Evolutionary conservation across 2,113 vertebrate genomes (phyloP).

Genomic region (Archilochus colubris): DNA sequence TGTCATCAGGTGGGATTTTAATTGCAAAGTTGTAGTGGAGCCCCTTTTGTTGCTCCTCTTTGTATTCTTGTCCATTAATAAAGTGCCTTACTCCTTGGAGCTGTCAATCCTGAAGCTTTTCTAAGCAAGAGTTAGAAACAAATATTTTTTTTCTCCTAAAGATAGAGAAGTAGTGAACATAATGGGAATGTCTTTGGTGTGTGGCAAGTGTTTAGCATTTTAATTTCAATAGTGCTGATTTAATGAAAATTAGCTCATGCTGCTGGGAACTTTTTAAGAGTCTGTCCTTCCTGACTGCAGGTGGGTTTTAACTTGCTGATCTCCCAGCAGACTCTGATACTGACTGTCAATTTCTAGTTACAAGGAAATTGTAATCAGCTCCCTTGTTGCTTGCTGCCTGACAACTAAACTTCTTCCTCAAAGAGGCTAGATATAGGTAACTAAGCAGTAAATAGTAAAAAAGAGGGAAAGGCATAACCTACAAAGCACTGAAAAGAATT

Average conservation of each 20-base stretch:
- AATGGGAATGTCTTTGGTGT: background rate
- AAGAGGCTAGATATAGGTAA: conserved; percentile 62
- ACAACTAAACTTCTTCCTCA: conserved; percentile 60
- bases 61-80: background rate
- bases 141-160: background rate
- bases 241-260: conserved; percentile 10
- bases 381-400: conserved; percentile 58
- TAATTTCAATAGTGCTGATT: background rate
- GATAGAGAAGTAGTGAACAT: background rate
- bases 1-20: background rate
- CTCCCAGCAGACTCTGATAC: conserved; percentile 38
- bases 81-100: background rate
- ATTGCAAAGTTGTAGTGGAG: background rate
- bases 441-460: conserved; percentile 34
- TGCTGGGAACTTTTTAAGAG: conserved; percentile 16
- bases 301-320: background rate
- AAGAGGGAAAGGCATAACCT: conserved; percentile 24
- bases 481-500: background rate
- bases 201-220: conserved; percentile 5
- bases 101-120: background rate
- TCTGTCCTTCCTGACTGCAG: background rate
- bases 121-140: background rate
- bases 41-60: background rate
- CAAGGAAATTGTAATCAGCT: conserved; percentile 59
- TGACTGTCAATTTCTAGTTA: conserved; percentile 50